Percentiles rank a stretch among this genome's conserved stretches.
Evolutionary conservation across 2,797 vertebrate species (phyloP).

Genomic region (Aldrovandia affinis): DNA sequence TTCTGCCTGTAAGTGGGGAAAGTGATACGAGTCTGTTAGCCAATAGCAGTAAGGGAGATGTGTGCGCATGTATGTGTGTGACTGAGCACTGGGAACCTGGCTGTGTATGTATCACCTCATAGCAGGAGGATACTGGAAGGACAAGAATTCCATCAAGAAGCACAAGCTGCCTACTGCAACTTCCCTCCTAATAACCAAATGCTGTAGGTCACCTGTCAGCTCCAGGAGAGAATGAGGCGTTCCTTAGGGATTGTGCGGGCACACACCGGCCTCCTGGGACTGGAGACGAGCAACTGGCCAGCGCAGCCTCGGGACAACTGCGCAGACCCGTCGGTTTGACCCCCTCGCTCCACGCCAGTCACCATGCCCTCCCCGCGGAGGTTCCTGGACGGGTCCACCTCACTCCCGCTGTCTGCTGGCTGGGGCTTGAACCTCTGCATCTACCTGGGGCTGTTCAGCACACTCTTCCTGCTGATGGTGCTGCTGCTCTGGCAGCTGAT

Average conservation of each 20-base stretch:
- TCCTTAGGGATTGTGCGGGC: neutral
- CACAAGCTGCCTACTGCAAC: conserved; percentile 22
- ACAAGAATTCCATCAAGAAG: conserved; percentile 45
- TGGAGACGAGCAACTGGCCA: conserved; percentile 3
- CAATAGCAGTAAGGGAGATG: conserved; percentile 48
- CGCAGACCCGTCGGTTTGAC: conserved; percentile 37
- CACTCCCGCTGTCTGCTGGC: conserved; percentile 75
- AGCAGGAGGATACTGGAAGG: conserved; percentile 42
- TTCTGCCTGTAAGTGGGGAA: conserved; percentile 31
- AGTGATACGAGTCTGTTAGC: conserved; percentile 29
- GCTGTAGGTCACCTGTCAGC: neutral
- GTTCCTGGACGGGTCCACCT: conserved; percentile 76
- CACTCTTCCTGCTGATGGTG: conserved; percentile 77
- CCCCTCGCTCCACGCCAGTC: conserved; percentile 1
- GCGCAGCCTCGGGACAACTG: conserved; percentile 16
- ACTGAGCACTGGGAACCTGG: conserved; percentile 64
- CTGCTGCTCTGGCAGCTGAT: conserved; percentile 87
- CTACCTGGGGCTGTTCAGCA: conserved; percentile 81
- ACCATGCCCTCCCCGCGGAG: conserved; percentile 74
- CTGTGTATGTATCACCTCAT: conserved; percentile 54
- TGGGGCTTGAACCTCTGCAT: conserved; percentile 87
- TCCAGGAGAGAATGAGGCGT: neutral
- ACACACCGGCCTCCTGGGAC: neutral
- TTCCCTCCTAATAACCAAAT: conserved; percentile 18
- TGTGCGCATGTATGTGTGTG: conserved; percentile 15